Evolutionary conservation across 2,797 vertebrate species (phyloP).

Genomic region (Pampus argenteus): DNA sequence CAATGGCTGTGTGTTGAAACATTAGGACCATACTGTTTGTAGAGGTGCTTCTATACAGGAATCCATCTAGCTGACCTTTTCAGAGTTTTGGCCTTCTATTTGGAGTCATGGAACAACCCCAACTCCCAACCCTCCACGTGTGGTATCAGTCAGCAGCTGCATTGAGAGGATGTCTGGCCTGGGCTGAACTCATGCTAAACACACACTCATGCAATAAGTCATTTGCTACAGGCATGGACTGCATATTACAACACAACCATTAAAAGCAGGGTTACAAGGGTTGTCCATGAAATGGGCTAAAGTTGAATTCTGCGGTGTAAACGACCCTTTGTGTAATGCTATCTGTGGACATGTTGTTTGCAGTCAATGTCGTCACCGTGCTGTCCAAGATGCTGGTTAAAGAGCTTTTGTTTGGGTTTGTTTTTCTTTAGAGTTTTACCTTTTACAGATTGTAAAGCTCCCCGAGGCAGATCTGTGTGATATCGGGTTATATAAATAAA

Average conservation of each 20-base stretch:
- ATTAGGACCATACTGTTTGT: constrained; percentile 8
- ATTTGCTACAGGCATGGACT: constrained; percentile 13
- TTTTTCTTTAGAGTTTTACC: not conserved
- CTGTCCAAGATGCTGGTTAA: constrained; percentile 7
- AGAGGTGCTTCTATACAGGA: constrained; percentile 29
- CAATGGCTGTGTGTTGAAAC: not conserved
- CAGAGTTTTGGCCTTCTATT: constrained; percentile 70
- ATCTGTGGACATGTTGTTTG: constrained; percentile 21
- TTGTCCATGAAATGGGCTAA: constrained; percentile 16
- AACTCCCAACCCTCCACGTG: constrained; percentile 48
- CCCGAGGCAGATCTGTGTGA: too few species aligned
- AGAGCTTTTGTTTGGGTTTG: too few species aligned
- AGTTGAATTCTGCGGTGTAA: constrained; percentile 17
- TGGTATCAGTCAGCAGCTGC: constrained; percentile 58
- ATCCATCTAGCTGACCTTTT: constrained; percentile 71
- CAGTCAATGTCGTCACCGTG: constrained; percentile 9
- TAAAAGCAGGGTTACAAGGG: not conserved
- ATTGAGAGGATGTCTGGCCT: constrained; percentile 66
- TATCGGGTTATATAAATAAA: too few species aligned
- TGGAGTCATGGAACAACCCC: constrained; percentile 73
- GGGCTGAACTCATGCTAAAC: constrained; percentile 49
- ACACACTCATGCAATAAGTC: constrained; percentile 34
- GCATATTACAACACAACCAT: constrained; percentile 33
- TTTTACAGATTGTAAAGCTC: not conserved
- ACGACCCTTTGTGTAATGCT: constrained; percentile 14